Conservation (phyloP, 1,140 invertebrate genomes). For the Sitobion miscanthi region DNA sequence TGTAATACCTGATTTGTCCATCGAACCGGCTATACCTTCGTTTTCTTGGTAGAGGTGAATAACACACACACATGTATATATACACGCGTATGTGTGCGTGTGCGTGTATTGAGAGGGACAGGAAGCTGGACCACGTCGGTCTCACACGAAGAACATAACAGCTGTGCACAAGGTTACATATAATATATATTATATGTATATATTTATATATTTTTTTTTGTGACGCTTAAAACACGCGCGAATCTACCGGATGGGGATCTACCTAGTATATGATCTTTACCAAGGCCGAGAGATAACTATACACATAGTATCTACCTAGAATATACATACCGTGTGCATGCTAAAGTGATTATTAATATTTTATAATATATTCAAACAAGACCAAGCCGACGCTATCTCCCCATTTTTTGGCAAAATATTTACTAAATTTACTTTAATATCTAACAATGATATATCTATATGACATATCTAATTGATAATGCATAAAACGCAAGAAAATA, state of each 20-base stretch:
- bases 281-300: conserved; percentile 33
- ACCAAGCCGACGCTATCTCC: neutral
- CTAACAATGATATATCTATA: neutral
- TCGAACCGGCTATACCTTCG: conserved; percentile 25
- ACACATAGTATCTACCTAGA: neutral
- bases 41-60: conserved; percentile 52
- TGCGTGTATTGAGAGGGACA: conserved; percentile 21
- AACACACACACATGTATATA: neutral
- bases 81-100: neutral
- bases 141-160: conserved; percentile 54
- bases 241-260: conserved; percentile 39
- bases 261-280: conserved; percentile 27
- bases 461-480: neutral
- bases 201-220: conserved; percentile 15
- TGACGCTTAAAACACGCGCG: conserved; percentile 42
- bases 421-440: neutral
- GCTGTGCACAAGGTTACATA: conserved; percentile 49
- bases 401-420: neutral
- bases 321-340: neutral
- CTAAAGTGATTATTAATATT: neutral
- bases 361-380: conserved; percentile 14
- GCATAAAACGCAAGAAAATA: neutral
- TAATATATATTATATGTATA: neutral
- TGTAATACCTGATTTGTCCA: conserved; percentile 39
- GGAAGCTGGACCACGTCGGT: conserved; percentile 48